A percentile compares a stretch with the other conserved stretches of the same genome.
phyloP scores from a whole-genome alignment of 2,113 vertebrate species.

The Microcebus griseorufus region DNA sequence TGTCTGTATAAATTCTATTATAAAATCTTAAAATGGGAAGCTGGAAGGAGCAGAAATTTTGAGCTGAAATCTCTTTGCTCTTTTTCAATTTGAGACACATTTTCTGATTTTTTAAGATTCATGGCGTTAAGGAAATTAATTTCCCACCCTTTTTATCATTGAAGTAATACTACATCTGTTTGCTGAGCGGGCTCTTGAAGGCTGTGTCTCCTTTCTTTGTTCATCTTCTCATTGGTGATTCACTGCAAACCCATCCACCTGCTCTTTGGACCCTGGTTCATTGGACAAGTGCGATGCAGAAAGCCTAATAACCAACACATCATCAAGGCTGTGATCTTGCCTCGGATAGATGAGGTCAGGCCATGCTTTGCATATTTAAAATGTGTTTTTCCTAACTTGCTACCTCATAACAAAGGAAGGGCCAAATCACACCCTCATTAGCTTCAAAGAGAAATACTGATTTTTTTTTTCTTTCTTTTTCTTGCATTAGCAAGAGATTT shows the following conservation, averaged over 20 bases:
- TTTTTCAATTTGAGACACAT: not conserved
- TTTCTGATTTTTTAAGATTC: conserved; percentile 15
- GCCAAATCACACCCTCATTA: conserved; percentile 76
- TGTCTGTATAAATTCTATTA: not conserved
- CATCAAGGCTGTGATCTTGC: not conserved
- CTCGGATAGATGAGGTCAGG: not conserved
- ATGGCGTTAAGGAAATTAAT: not conserved
- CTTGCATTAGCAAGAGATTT: conserved; percentile 79
- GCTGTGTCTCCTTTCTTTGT: not conserved
- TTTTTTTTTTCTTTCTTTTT: conserved; percentile 22
- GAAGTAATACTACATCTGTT: not conserved
- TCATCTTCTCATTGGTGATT: not conserved
- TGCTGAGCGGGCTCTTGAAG: not conserved
- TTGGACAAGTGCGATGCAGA: not conserved
- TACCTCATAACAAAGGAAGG: conserved; percentile 66
- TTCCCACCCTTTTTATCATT: not conserved
- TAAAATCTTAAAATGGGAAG: conserved; percentile 18
- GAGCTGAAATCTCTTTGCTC: not conserved
- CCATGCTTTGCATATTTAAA: conserved; percentile 49
- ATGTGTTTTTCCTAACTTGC: conserved; percentile 50
- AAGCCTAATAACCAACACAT: not conserved
- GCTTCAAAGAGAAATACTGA: conserved; percentile 76
- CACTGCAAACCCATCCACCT: not conserved
- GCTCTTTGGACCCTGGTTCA: not conserved
- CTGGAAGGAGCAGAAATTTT: not conserved